These are phyloP conservation scores for Macrochelys suwanniensis DNA, from an alignment of 2,797 vertebrate genomes.

Conservation along the genomic window DNA sequence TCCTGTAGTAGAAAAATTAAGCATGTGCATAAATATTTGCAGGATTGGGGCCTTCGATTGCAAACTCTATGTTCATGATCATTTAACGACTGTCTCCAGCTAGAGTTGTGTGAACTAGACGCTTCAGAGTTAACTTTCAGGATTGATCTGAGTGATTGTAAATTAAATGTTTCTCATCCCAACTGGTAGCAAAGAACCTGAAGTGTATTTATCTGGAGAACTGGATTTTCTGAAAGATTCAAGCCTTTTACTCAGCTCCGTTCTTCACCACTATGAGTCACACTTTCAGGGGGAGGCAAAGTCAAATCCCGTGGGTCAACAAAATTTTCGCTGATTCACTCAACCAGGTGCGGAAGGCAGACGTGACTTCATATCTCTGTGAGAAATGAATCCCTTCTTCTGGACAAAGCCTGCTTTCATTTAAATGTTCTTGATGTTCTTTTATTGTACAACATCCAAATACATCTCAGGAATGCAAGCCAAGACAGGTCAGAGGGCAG, in stretches of 20 bases:
- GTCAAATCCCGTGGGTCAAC: accelerated
- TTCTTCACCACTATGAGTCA: not conserved
- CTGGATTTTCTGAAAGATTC: not conserved
- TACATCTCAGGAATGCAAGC: not conserved
- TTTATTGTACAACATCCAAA: not conserved
- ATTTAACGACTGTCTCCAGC: not conserved
- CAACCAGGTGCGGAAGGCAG: not conserved
- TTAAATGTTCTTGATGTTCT: accelerated
- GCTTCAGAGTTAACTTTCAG: not conserved
- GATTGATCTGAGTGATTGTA: accelerated
- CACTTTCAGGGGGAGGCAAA: not conserved
- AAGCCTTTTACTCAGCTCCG: not conserved
- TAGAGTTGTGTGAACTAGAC: not conserved
- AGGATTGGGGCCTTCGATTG: accelerated
- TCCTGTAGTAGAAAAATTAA: not conserved
- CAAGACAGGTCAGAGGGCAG: accelerated
- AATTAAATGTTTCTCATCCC: not conserved
- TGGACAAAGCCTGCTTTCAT: not conserved
- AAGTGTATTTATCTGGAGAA: not conserved
- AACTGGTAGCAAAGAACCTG: not conserved
- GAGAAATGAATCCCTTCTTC: not conserved
- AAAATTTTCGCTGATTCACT: not conserved
- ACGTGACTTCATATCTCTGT: not conserved
- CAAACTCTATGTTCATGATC: not conserved
- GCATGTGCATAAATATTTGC: not conserved